Percentiles rank a stretch among this genome's conserved stretches.
phyloP scores from a whole-genome alignment of 1,140 invertebrate genomes.

The Babylonia areolata region DNA sequence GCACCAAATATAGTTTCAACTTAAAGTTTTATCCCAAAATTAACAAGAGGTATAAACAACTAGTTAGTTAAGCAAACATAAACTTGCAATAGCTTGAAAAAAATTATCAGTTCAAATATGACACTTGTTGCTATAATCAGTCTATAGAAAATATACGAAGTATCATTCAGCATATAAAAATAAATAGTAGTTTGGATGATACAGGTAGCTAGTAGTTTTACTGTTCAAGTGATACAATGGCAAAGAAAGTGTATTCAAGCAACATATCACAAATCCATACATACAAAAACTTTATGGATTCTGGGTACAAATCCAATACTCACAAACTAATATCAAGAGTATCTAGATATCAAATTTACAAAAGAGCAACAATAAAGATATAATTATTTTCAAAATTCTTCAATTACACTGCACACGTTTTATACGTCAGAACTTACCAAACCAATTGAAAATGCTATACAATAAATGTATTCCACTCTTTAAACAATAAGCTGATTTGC shows the following conservation, averaged over 20 bases:
- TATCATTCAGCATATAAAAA: neutral
- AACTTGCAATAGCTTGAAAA: too few relatives aligned
- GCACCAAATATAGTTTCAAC: too few relatives aligned
- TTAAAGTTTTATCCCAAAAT: too few relatives aligned
- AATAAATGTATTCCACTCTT: neutral
- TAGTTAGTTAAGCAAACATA: too few relatives aligned
- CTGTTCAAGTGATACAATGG: neutral
- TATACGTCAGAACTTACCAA: neutral
- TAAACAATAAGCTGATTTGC: neutral
- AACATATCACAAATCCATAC: neutral
- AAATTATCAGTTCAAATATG: too few relatives aligned
- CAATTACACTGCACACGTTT: neutral
- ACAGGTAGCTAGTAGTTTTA: too few relatives aligned
- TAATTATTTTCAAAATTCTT: neutral
- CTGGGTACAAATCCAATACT: neutral
- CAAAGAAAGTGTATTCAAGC: neutral
- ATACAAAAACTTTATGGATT: neutral
- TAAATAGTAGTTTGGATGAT: too few relatives aligned
- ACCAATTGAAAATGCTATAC: too few relatives aligned
- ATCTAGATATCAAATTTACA: neutral
- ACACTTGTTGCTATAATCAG: too few relatives aligned
- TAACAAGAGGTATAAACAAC: too few relatives aligned
- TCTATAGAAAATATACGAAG: too few relatives aligned
- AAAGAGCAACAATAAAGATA: neutral
- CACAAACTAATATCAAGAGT: neutral